Base-by-base conservation (phyloP, 2,888 invertebrate genomes). In the Drosophila mayaguana region DNA sequence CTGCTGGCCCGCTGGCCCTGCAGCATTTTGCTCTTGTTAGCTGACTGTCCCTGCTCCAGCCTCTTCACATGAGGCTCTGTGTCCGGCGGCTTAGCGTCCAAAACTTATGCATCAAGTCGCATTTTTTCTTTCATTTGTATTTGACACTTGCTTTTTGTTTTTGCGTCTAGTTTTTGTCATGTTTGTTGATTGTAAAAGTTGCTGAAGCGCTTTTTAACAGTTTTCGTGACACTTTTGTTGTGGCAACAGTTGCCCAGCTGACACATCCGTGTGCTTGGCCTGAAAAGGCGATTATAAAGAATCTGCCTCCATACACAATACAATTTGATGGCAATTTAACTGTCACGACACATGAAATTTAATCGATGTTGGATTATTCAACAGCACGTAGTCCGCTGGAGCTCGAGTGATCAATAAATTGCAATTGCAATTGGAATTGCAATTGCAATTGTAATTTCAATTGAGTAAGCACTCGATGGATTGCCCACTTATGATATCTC, bases 111-210 rank as follows among this genome's bases (percentile, higher is more conserved):
- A 78, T 67, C 69, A 78, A 70, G 50, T 32, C 32, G 18, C 18
- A 40, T 54, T 40, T 53, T 63, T 32, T 6, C 14, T 45, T 63
- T 38, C 38, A 25, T 32, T 55, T 72, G 46, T 72, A 56, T 72
- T 79, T 89, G 89, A 87, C 84, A 84, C 83, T 87, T 75, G 73
- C 63, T 75, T 86, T 50, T 86, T 81, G 72, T 83, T 66, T 68
- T 48, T 40, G 63, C 81, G 63, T 75, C 66, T 78, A 81, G 87
- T 83, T 86, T 83, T 86, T 84, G 89, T 84, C 84, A 84, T 89
- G 84, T 84, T 89, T 84, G 88, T 77, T 84, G 84, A 89, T 84
- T 84, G 89, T 79, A 72, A 87, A 84, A 84, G 89, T 84, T 84
- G 72, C 70, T 89, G 74, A 82, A 84, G 83, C 89, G 88, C 89